Evolutionary conservation across 2,888 invertebrate species (phyloP), one percentile per base, ranked within the genome.

Genomic region (Flabesymbios commensalis): DNA sequence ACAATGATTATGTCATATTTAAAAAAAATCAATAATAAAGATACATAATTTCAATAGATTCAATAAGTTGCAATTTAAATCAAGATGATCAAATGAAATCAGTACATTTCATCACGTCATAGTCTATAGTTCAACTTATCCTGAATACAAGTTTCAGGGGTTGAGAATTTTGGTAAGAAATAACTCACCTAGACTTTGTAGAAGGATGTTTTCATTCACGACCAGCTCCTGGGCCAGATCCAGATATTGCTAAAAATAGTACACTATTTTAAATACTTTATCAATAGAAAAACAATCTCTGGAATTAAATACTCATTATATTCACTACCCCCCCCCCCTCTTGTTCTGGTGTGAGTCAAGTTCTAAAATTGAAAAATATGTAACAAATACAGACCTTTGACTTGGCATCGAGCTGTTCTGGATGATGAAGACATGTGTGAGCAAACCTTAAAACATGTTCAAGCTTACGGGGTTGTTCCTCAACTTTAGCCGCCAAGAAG

Each of bases 401-500:
- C 72, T 90, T 88, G 29, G 87, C 83, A 75, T 91, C 91, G 69
- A 91, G 87, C n/a, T n/a, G n/a, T n/a, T n/a, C n/a, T n/a, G n/a
- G n/a, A n/a, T n/a, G n/a, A n/a, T 92, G 90, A 75, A 94, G 88
- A 85, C 94, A 94, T 73, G 65, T 45, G 81, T 94, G 91, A 67
- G 94, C 91, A 59, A 94, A 91, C 84, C 91, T 91, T 79, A 98
- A 95, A 52, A 99, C 93, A 86, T 97, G 94, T 85, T 98, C 97
- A 82, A 99, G 84, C 85, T 98, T 99, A 52, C 97, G 86, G 0
- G 98, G 98, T 83, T 97, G 97, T 81, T 99, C 99, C 85, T 99
- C 98, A 53, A 97, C 93, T 87, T 99, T 99, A 67, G 97, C 97
- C 64, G 98, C 96, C 72, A 99, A 86, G 84, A 99, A 99, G 54